These are phyloP conservation scores for Lissocephala sabroskyi DNA, from an alignment of 2,888 invertebrate genomes.

Conservation along the genomic window DNA sequence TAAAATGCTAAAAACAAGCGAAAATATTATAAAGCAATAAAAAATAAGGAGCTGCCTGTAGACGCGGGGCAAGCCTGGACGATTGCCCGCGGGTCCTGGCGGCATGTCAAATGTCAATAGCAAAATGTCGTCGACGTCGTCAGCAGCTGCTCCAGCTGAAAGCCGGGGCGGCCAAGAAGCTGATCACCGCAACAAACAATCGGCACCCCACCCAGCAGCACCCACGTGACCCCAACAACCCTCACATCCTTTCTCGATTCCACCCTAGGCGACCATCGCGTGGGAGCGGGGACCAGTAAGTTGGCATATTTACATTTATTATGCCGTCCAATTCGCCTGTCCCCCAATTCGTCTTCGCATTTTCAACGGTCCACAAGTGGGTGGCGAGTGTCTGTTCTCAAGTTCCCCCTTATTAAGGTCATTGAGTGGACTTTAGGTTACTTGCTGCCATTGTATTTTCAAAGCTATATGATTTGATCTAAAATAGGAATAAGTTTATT, in stretches of 20 bases:
- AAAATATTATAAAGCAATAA: constrained; percentile 50
- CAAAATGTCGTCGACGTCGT: constrained; percentile 45
- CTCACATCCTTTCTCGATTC: too few species aligned
- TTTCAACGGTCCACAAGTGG: too few species aligned
- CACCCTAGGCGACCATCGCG: too few species aligned
- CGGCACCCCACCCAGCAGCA: constrained; percentile 1
- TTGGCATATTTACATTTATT: constrained; percentile 43
- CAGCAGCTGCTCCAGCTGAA: constrained; percentile 42
- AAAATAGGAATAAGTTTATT: too few species aligned
- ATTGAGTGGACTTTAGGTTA: too few species aligned
- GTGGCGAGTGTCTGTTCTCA: too few species aligned
- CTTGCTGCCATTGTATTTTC: too few species aligned
- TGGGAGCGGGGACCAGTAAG: constrained; percentile 26
- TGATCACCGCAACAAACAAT: constrained; percentile 38
- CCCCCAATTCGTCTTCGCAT: too few species aligned
- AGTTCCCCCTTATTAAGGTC: too few species aligned
- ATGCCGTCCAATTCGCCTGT: constrained; percentile 1
- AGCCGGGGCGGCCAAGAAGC: background rate
- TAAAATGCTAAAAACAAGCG: constrained; percentile 55
- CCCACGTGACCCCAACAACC: background rate
- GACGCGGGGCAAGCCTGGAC: too few species aligned
- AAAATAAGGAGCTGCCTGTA: too few species aligned
- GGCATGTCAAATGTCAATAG: constrained; percentile 66
- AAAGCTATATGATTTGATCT: too few species aligned
- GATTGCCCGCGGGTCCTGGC: constrained; percentile 17